Conservation (phyloP, 1,140 invertebrate species). For the Octopus bimaculoides region DNA sequence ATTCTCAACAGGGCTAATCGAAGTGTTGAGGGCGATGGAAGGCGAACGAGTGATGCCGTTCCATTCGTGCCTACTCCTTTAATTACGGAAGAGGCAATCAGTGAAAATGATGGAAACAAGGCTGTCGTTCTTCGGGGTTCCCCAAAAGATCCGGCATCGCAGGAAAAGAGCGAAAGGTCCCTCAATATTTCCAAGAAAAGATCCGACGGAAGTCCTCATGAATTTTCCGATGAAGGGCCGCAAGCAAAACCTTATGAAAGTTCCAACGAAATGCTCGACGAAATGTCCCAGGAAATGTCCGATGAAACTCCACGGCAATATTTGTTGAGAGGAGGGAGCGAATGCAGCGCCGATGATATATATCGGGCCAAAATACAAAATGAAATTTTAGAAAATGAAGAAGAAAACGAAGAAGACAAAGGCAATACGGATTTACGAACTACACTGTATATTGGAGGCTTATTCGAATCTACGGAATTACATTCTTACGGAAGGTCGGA, state of each 20-base stretch:
- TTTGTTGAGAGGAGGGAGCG: neutral
- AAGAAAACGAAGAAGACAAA: neutral
- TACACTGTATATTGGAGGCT: conserved; percentile 56
- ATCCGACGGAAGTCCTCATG: neutral
- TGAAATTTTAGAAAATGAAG: neutral
- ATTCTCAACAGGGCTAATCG: no score
- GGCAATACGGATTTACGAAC: conserved; percentile 15
- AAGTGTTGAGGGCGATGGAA: no score
- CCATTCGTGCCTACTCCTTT: no score
- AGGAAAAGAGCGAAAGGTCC: neutral
- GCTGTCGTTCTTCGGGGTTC: neutral
- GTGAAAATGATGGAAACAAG: no score
- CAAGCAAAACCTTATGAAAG: no score
- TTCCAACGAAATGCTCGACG: neutral
- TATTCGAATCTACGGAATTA: conserved; percentile 73
- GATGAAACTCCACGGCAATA: neutral
- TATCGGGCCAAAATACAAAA: neutral
- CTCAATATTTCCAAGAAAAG: neutral
- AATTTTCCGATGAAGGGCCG: neutral
- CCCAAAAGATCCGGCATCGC: neutral
- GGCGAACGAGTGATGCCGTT: no score
- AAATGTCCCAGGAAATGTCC: neutral
- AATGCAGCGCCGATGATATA: neutral
- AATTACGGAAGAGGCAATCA: no score
- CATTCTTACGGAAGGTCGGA: conserved; percentile 65